Base-by-base conservation (phyloP, 1,140 invertebrate species). In the Drosophila ironensis region DNA sequence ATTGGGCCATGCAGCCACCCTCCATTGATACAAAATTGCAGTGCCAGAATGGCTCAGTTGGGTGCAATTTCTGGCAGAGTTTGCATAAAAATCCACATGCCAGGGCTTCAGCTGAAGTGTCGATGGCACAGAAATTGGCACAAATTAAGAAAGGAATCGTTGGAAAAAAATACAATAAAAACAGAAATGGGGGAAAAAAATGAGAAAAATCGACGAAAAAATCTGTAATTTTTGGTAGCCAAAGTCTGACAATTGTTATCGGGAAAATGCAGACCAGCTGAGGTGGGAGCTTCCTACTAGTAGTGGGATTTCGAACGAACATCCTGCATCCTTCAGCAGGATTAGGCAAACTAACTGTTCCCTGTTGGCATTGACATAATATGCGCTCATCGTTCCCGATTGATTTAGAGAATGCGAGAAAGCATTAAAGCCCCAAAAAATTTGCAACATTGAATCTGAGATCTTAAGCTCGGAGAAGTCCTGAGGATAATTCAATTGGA, bases 71-170 rank as follows among this genome's bases (percentile, higher is more conserved):
- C 53, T 54, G 57, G 37, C 54, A 60, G 57, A 66, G 69, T 84
- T 77, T 84, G 78, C 73, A 82, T 82, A 70, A 51, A 84, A 82
- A 73, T 82, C 40, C 63, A 41, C 37, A 77, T 57, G 45, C 53
- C 35, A 42, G 28, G 35, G 61, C 52, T 48, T 30, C 57, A 9
- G 22, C 47, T 57, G 52, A 56, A 60, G 72, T 72, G 67, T 66
- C 57, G 60, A 64, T 45, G 53, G 51, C 19, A 56, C 44, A 56
- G 51, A 61, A 51, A 70, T 80, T 80, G 63, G 56, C 46, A 47
- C 27, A 84, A 77, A 77, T 77, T 84, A 84, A 69, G 68, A 61
- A 70, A 51, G 40, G 41, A 37, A 53, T 52, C 45, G 67, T n/a
- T n/a, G 48, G 24, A 48, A 14, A 8, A 14, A 48, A n/a, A 68